Conservation (phyloP, 2,113 vertebrate species). For the Oreochromis niloticus region DNA sequence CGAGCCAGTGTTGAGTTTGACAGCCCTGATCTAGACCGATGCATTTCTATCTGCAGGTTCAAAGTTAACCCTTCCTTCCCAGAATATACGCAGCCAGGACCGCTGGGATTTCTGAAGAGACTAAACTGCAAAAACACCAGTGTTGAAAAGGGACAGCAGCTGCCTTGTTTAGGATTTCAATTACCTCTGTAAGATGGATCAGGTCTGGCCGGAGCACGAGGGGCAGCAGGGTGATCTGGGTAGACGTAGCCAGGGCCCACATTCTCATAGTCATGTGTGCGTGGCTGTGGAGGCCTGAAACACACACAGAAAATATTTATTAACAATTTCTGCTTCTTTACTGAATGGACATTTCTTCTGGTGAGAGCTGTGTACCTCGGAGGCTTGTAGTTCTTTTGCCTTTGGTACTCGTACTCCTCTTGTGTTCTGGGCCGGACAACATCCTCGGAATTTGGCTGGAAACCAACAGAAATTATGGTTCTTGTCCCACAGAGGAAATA, state of each 20-base stretch:
- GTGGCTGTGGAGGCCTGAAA: constrained; percentile 68
- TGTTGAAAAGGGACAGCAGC: neutral
- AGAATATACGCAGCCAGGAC: neutral
- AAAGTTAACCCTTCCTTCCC: neutral
- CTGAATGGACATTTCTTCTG: neutral
- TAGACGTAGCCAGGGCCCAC: constrained; percentile 59
- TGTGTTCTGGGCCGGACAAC: constrained; percentile 72
- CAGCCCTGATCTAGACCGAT: neutral
- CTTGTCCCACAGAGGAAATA: neutral
- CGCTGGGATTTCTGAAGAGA: neutral
- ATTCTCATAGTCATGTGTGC: constrained; percentile 69
- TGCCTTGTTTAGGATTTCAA: neutral
- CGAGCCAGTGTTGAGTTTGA: neutral
- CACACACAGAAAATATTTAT: neutral
- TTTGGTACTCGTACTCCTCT: constrained; percentile 78
- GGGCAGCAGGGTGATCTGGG: constrained; percentile 47
- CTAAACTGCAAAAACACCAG: no score
- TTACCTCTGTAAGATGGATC: constrained; percentile 72
- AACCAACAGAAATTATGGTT: constrained; percentile 11
- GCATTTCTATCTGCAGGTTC: neutral
- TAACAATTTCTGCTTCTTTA: neutral
- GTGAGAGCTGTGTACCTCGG: constrained; percentile 64
- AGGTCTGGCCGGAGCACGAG: constrained; percentile 59
- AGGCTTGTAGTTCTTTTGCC: constrained; percentile 76
- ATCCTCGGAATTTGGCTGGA: constrained; percentile 68